Base-by-base conservation (phyloP, 2,888 invertebrate genomes). In the Heterodera filipjevi region DNA sequence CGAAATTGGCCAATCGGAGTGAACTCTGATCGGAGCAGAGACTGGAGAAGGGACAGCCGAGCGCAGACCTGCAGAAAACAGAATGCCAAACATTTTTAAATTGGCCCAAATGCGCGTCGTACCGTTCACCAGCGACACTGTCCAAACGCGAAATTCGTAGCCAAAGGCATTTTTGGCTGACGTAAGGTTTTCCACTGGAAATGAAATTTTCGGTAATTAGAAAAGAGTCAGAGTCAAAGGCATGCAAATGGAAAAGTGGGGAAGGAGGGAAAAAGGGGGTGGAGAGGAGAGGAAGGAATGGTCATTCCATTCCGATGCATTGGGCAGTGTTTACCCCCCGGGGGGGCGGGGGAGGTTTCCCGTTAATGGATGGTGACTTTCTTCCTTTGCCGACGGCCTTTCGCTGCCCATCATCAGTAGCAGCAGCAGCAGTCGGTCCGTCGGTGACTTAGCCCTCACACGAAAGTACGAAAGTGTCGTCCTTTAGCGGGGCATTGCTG, bases 131-230 rank as follows among this genome's bases (percentile, higher is more conserved):
- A 81, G 71, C 39, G 84, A 75, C 35, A 85, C 79, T 27, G 86
- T 82, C 59, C 85, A 81, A 19, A 89, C 89, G 10, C 89, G 84
- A 77, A 89, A 89, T 75, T 89, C 89, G 82, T 89, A 89, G n/a
- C 86, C 84, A 10, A 86, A 84, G 74, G 87, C 86, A 33, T 86
- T 84, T 59, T 59, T 27, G 10, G 59, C 59, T 59, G 59, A 27
- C 12, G 85, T 84, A 14, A 89, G 84, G 27, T 86, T 86, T 81
- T 87, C 85, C 82, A 87, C 87, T 87, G 74, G 74, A 85, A 79
- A 44, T 22, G 27, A 27, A 79, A 66, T 19, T 59, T 33, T 78
- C 19, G 64, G 44, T 35, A 64, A 79, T 78, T 77, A 59, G 71
- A 33, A 19, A 16, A 75, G 14, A 39, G 12, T 10, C 39, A n/a